Evolutionary conservation across 1,140 invertebrate genomes (phyloP), one percentile per base, ranked within the genome.

Genomic region (Leucophenga varia): DNA sequence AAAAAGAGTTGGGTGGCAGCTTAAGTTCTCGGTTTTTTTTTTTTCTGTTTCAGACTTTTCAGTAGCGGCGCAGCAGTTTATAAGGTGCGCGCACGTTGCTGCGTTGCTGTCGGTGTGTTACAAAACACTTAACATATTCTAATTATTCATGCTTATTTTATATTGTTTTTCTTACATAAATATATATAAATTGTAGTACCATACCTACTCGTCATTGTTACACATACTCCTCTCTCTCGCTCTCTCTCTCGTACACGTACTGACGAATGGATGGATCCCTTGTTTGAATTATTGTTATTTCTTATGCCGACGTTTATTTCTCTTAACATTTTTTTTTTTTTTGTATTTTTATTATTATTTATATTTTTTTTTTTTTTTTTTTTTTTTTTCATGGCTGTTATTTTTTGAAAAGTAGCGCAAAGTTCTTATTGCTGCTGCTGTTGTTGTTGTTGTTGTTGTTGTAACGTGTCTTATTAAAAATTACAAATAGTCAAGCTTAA

Each of bases 121-220:
- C 49, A 60, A 67, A 65, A 71, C 67, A 71, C 67, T 71, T 71
- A 71, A 71, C 67, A 71, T 71, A 71, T 71, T 71, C 67, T 71
- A 71, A 71, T 71, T 71, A 71, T 71, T 71, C 67, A 71, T 71
- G 67, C 67, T 71, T 71, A 71, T 71, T 67, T 71, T 70, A 55
- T 68, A 64, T 67, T 67, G 64, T 67, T 61, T 68, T 59, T 36
- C 37, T 21, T 18, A 5, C 16, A 14, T 41, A 5, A 16, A 8
- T 13, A 35, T 35, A 8, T 13, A 8, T n/a, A 8, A 35, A 8
- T 13, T 35, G 6, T 35, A 5, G 12, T 35, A 5, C 13, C 12
- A 13, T 35, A 35, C 13, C 6, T 35, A 6, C 13, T 35, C 12
- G 5, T 35, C 22, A 6, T 25, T n/a, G n/a, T n/a, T n/a, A n/a